A percentile compares a stretch with the other conserved stretches of the same genome.
Conservation (phyloP, 2,113 vertebrate genomes). For the Saimiri boliviensis region DNA sequence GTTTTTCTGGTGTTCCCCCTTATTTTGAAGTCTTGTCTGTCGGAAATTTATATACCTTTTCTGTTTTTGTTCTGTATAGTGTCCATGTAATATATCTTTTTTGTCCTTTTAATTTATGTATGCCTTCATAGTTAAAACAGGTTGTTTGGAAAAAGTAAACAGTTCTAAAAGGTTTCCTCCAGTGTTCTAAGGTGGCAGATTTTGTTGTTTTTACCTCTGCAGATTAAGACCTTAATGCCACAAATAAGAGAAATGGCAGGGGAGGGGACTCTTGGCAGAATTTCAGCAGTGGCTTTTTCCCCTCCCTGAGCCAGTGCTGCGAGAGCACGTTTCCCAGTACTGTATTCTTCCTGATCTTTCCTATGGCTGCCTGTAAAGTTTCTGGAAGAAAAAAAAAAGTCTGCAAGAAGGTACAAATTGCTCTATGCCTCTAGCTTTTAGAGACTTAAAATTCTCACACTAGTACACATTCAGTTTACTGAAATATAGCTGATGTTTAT, state of each 20-base stretch:
- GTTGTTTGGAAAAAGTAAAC: not conserved
- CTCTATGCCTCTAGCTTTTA: not conserved
- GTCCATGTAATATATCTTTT: not conserved
- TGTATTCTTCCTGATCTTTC: not conserved
- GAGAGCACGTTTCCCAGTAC: not conserved
- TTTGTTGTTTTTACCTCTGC: not conserved
- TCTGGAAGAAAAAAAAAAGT: not conserved
- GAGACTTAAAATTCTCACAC: not conserved
- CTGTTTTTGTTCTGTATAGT: not conserved
- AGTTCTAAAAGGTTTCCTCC: not conserved
- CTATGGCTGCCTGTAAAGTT: not conserved
- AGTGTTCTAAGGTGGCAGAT: not conserved
- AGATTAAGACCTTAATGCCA: not conserved
- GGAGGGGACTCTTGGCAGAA: not conserved
- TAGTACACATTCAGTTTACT: not conserved
- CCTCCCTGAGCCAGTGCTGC: not conserved
- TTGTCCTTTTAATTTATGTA: not conserved
- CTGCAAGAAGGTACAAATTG: not conserved
- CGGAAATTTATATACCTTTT: not conserved
- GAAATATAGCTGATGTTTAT: not conserved
- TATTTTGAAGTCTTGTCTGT: not conserved
- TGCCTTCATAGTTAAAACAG: not conserved
- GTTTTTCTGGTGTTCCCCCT: not conserved
- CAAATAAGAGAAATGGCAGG: not conserved
- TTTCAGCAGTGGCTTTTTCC: not conserved